Base-by-base conservation (phyloP, 2,113 vertebrate genomes). In the Xenopus borealis region DNA sequence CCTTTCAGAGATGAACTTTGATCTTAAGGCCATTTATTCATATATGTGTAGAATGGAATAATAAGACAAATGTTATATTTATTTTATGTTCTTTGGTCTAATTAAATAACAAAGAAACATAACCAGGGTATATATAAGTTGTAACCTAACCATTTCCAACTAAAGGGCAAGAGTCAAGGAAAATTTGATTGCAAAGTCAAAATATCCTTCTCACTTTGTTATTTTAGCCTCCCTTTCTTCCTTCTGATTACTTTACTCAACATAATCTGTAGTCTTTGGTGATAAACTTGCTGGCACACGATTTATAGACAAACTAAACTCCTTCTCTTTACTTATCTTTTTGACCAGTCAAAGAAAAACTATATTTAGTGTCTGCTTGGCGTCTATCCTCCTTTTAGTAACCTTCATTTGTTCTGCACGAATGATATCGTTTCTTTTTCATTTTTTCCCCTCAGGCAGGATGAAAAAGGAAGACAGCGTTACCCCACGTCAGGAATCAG, bases 201-300 rank as follows among this genome's bases (percentile, higher is more conserved):
- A 86, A 82, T 72, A 85, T 81, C 74, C 80, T 83, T 84, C 82
- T 85, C 8, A 0, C 76, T 55, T 71, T 90, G 86, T 90, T 91
- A 88, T 90, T 89, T 86, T 89, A 89, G 83, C 86, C 89, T 89
- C 89, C 89, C 83, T 74, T 80, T 85, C 89, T 89, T 88, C 89
- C 87, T 90, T 82, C 76, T 72, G 82, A 87, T 88, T 86, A 79
- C 85, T 82, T 82, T 61, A 72, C 81, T 84, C 85, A 77, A 81
- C 85, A 79, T 86, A 86, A 89, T 86, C 88, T 86, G 79, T 67
- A 73, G 79, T 45, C 0, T 77, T 80, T 59, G 80, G 85, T 27
- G 88, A 90, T 88, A 92, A 93, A 91, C 85, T 81, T 79, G 71
- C 83, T 86, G 85, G 83, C 84, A 65, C 80, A 86, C 80, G 78